Conservation (phyloP, 2,797 vertebrate genomes). For the Poeciliopsis turneri region DNA sequence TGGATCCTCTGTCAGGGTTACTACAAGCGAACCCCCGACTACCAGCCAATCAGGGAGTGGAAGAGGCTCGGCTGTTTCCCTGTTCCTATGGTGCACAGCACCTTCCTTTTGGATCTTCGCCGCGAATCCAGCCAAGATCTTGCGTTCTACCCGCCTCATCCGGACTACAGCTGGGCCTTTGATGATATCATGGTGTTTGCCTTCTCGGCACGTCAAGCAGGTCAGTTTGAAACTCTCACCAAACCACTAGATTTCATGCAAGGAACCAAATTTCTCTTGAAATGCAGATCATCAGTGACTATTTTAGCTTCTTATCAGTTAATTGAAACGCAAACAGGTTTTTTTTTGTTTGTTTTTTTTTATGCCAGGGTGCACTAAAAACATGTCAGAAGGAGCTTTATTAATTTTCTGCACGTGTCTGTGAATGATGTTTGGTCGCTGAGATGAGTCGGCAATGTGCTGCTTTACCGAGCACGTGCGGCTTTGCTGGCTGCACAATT, state of each 20-base stretch:
- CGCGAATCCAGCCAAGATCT: slow-evolving; percentile 86
- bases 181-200: slow-evolving; percentile 99
- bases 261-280: slow-evolving; percentile 23
- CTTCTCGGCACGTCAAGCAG: slow-evolving; percentile 93
- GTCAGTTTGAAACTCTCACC: slow-evolving; percentile 71
- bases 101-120: slow-evolving; percentile 91
- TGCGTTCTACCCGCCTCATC: slow-evolving; percentile 91
- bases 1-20: slow-evolving; percentile 84
- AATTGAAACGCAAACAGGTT: not conserved
- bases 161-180: slow-evolving; percentile 95
- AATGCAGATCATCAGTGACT: not conserved
- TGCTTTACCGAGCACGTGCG: slow-evolving; percentile 12
- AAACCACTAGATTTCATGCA: slow-evolving; percentile 19
- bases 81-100: slow-evolving; percentile 97
- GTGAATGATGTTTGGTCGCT: slow-evolving; percentile 23
- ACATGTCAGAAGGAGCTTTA: slow-evolving; percentile 5
- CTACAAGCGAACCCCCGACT: slow-evolving; percentile 93
- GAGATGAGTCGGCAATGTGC: slow-evolving; percentile 42
- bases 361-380: too few relatives aligned
- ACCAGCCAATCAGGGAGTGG: slow-evolving; percentile 95
- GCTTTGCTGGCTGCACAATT: slow-evolving; percentile 12
- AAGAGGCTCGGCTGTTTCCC: slow-evolving; percentile 90
- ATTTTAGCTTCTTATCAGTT: not conserved
- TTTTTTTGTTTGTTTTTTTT: not conserved
- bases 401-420: slow-evolving; percentile 20